A percentile compares a stretch with the other conserved stretches of the same genome.
These are phyloP conservation scores for Drosophila equinoxialis DNA, from an alignment of 1,140 invertebrate genomes.

Conservation along the genomic window DNA sequence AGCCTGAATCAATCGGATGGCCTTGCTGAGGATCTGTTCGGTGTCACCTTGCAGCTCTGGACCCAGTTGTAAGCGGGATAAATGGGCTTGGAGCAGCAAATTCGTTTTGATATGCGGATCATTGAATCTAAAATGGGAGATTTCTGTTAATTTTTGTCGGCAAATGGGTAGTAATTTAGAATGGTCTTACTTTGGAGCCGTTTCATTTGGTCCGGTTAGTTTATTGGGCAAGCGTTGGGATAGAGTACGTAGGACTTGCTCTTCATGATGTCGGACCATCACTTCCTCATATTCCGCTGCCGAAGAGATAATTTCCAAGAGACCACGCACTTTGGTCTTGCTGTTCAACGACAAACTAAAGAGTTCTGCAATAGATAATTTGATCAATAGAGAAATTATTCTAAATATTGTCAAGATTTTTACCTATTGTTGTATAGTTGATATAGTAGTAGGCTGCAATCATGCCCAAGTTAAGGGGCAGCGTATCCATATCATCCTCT, in stretches of 20 bases:
- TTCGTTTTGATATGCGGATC: constrained; percentile 99
- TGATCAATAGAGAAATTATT: constrained; percentile 2
- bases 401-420: constrained; percentile 35
- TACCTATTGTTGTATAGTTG: constrained; percentile 99
- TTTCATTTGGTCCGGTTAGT: constrained; percentile 85
- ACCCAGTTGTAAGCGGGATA: constrained; percentile 95
- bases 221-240: constrained; percentile 92
- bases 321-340: constrained; percentile 98
- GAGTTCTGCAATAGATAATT: constrained; percentile 87
- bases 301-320: constrained; percentile 98
- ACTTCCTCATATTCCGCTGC: constrained; percentile 98
- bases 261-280: constrained; percentile 97
- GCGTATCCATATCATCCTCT: constrained; percentile 98
- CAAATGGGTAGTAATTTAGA: not conserved
- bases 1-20: constrained; percentile 96
- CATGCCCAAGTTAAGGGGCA: constrained; percentile 99
- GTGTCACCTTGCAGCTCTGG: constrained; percentile 99
- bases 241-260: constrained; percentile 93
- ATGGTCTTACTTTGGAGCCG: constrained; percentile 84
- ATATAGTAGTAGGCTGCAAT: constrained; percentile 99
- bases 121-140: constrained; percentile 87
- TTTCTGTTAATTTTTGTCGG: not conserved
- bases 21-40: constrained; percentile 94
- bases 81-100: constrained; percentile 96
- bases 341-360: constrained; percentile 98